Evolutionary conservation across 2,888 invertebrate genomes (phyloP).

Genomic region (Leptopilina drosophilae): DNA sequence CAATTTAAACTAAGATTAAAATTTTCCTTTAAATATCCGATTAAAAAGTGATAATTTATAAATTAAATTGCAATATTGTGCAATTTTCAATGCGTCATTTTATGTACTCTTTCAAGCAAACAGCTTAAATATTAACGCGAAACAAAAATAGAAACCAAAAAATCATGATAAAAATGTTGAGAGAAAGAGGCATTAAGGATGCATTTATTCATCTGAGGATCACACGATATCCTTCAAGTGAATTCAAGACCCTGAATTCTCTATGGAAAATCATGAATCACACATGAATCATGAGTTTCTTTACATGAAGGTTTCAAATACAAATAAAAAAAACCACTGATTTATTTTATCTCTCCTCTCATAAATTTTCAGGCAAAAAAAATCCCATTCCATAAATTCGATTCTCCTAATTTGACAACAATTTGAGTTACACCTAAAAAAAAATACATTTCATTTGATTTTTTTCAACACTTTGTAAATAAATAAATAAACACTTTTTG

Average conservation of each 20-base stretch:
- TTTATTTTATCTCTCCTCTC: conserved; percentile 1
- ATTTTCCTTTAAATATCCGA: no score
- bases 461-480: background rate
- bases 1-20: no score
- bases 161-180: background rate
- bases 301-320: conserved; percentile 3
- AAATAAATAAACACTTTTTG: no score
- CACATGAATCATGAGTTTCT: conserved; percentile 17
- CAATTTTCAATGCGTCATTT: no score
- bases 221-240: background rate
- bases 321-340: background rate
- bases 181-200: background rate
- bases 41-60: no score
- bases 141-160: background rate
- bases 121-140: background rate
- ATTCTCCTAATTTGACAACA: background rate
- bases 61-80: no score
- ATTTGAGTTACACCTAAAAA: background rate
- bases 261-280: conserved; percentile 21
- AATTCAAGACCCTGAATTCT: conserved; percentile 27
- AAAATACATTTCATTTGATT: background rate
- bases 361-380: background rate
- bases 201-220: conserved; percentile 1
- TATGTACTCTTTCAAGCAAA: background rate
- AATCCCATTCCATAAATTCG: background rate